Evolutionary conservation across 2,888 invertebrate species (phyloP).

Genomic region (Stegana nigrithorax): DNA sequence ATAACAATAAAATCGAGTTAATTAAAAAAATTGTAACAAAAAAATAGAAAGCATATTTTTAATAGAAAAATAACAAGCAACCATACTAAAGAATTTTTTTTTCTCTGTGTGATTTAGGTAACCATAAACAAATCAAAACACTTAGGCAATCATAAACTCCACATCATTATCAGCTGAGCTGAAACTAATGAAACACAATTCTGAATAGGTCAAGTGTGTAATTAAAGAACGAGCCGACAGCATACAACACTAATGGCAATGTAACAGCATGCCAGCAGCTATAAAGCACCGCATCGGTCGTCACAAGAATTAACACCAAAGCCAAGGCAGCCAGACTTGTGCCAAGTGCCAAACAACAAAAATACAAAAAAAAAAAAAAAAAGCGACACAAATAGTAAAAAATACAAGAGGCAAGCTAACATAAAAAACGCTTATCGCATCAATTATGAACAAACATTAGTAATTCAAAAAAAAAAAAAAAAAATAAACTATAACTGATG

Average conservation of each 20-base stretch:
- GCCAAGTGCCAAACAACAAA: slow-evolving; percentile 11
- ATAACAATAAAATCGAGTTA: too few species aligned
- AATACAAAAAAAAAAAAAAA: background rate
- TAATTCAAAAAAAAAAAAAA: background rate
- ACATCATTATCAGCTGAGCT: background rate
- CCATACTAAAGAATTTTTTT: too few species aligned
- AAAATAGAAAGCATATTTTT: background rate
- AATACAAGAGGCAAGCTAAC: background rate
- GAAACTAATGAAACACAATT: background rate
- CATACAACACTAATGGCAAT: too few species aligned
- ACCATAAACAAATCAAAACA: too few species aligned
- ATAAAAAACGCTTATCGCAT: slow-evolving; percentile 1
- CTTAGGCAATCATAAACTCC: too few species aligned
- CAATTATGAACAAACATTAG: slow-evolving; percentile 16
- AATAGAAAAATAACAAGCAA: background rate
- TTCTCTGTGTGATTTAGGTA: too few species aligned
- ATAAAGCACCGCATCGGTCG: background rate
- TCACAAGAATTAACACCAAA: too few species aligned
- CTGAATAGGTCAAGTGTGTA: slow-evolving; percentile 11
- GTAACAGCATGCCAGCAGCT: background rate
- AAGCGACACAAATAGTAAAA: background rate
- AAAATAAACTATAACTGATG: background rate
- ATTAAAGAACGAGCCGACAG: background rate
- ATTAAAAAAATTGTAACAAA: too few species aligned
- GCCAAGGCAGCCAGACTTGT: too few species aligned